Evolutionary conservation across 2,113 vertebrate species (phyloP), one percentile per base, ranked within the genome.

Genomic region (Girardinichthys multiradiatus): DNA sequence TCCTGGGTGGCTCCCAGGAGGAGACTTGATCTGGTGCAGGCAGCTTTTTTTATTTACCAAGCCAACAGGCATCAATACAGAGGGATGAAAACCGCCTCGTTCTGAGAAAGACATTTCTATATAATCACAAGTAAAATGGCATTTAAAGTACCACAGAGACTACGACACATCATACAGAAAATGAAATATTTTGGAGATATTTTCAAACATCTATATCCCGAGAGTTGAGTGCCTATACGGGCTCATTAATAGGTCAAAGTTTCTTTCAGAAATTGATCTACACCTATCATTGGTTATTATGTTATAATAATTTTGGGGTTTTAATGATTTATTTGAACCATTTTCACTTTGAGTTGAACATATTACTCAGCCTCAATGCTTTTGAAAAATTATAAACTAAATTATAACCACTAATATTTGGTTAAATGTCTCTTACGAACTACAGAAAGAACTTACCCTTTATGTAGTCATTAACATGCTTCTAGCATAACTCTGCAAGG

Each of bases 161-260:
- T 19, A 65, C 33, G 17, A 19, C 42, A 42, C 14, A 24, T 80
- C 70, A 74, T 51, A 5, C n/a, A 69, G 70, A 86, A 82, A 88
- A 76, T 54, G 24, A 74, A 82, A 82, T 90, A 84, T 86, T 90
- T 86, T 51, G 30, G 88, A 86, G 83, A 76, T 71, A 72, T 89
- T 79, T 90, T 90, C 86, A 83, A 85, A 88, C 89, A 88, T 68
- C 42, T 77, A 31, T 26, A 74, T 69, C 88, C 70, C 39, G 81
- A 80, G 77, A 39, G 73, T 67, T 57, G 28, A 15, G 24, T 26
- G 21, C 11, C 24, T 63, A 6, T 4, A 62, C 1, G 13, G 17
- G 4, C 4, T 33, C 24, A n/a, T n/a, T n/a, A 54, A 51, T 7
- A n/a, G 48, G 42, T 15, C 42, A 6, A 19, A n/a, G 48, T n/a